A percentile compares a stretch with the other conserved stretches of the same genome.
These are phyloP conservation scores for Loxodonta africana DNA, from an alignment of 2,113 vertebrate genomes.

Conservation along the genomic window DNA sequence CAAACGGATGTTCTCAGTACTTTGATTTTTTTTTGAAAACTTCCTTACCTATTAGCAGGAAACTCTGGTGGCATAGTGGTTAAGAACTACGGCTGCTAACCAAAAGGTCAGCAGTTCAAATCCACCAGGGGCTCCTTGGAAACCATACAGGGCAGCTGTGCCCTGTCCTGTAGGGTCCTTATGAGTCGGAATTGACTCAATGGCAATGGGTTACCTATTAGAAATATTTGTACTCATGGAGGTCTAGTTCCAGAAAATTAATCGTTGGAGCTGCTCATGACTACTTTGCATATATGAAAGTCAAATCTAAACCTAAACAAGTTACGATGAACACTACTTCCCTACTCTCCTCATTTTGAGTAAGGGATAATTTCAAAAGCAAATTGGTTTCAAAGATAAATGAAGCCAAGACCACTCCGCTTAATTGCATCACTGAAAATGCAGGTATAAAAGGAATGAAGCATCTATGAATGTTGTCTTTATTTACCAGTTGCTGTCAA, in stretches of 20 bases:
- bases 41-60: not conserved
- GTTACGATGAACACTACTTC: not conserved
- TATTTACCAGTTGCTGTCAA: too few species aligned
- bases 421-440: not conserved
- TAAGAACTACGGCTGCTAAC: too few species aligned
- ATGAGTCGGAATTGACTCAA: too few species aligned
- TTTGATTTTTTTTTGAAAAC: constrained; percentile 50
- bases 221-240: not conserved
- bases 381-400: not conserved
- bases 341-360: not conserved
- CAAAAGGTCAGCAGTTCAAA: too few species aligned
- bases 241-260: not conserved
- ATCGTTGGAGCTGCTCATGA: not conserved
- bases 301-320: not conserved
- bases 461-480: not conserved
- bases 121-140: too few species aligned
- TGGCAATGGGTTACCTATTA: not conserved
- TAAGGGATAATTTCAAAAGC: not conserved
- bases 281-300: not conserved
- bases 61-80: too few species aligned
- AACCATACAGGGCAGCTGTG: too few species aligned
- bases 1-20: not conserved
- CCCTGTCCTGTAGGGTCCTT: too few species aligned
- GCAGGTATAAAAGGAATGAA: not conserved
- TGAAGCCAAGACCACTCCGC: not conserved